phyloP scores from a whole-genome alignment of 2,797 vertebrate species.

The Rhinoraja longicauda region DNA sequence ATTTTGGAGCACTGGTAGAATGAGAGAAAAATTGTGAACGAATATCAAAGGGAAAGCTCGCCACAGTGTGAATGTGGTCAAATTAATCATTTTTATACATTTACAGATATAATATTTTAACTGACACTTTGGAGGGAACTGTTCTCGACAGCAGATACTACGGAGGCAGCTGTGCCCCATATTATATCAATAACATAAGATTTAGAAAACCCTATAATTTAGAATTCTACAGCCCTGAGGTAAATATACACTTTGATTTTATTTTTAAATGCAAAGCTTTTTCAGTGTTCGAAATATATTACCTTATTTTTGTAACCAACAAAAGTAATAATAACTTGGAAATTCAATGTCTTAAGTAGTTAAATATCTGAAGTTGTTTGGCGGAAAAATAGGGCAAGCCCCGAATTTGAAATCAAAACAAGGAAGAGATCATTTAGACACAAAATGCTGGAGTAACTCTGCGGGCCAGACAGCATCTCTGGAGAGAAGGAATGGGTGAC shows the following conservation, averaged over 20 bases:
- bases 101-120: constrained; percentile 77
- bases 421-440: background rate
- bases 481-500: too few relatives aligned
- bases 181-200: constrained; percentile 68
- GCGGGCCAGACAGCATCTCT: too few relatives aligned
- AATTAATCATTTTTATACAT: background rate
- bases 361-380: background rate
- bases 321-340: background rate
- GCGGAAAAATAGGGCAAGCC: background rate
- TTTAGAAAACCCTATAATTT: constrained; percentile 87
- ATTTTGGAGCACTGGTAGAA: background rate
- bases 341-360: background rate
- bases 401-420: background rate
- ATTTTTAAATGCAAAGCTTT: background rate
- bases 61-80: background rate
- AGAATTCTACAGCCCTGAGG: constrained; percentile 65
- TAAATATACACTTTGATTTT: constrained; percentile 41
- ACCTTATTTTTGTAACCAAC: background rate
- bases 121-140: constrained; percentile 70
- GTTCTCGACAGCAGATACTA: constrained; percentile 88
- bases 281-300: background rate
- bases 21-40: background rate
- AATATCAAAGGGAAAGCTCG: background rate
- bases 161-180: constrained; percentile 73
- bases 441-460: too few relatives aligned